These are phyloP conservation scores for Zaprionus capensis DNA, from an alignment of 1,140 invertebrate species.

Conservation along the genomic window DNA sequence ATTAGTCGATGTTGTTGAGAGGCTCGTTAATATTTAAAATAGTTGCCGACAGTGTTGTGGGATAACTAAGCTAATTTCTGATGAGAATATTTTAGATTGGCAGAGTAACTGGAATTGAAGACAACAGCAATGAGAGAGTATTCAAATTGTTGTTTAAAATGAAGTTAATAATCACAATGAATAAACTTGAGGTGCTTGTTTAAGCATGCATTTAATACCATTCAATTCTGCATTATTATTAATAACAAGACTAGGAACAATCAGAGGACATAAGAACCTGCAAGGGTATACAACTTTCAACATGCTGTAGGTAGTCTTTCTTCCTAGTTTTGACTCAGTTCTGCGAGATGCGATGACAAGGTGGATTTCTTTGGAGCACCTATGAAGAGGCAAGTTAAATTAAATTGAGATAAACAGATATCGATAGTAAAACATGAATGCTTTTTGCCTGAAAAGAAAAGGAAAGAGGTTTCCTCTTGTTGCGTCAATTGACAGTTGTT, in stretches of 20 bases:
- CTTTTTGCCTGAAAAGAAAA: not conserved
- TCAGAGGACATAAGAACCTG: too few relatives aligned
- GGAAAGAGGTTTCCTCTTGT: not conserved
- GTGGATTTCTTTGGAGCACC: too few relatives aligned
- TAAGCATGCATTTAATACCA: too few relatives aligned
- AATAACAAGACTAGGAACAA: too few relatives aligned
- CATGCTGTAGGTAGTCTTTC: too few relatives aligned
- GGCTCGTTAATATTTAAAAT: slow-evolving; percentile 13
- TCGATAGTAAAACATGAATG: not conserved
- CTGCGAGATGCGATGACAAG: too few relatives aligned
- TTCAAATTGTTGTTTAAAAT: not conserved
- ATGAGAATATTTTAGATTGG: not conserved
- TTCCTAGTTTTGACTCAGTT: too few relatives aligned
- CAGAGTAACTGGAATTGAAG: not conserved
- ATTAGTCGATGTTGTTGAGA: slow-evolving; percentile 9
- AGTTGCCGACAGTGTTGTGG: not conserved
- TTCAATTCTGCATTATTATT: too few relatives aligned
- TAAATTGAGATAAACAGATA: too few relatives aligned
- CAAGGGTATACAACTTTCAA: too few relatives aligned
- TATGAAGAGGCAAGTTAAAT: too few relatives aligned
- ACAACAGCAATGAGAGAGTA: not conserved
- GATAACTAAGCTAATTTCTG: slow-evolving; percentile 1
- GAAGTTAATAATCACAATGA: not conserved
- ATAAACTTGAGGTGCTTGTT: too few relatives aligned
- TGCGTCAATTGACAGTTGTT: not conserved